A percentile compares a stretch with the other conserved stretches of the same genome.
Conservation (phyloP, 1,140 invertebrate genomes). For the Carcinoscorpius rotundicauda region DNA sequence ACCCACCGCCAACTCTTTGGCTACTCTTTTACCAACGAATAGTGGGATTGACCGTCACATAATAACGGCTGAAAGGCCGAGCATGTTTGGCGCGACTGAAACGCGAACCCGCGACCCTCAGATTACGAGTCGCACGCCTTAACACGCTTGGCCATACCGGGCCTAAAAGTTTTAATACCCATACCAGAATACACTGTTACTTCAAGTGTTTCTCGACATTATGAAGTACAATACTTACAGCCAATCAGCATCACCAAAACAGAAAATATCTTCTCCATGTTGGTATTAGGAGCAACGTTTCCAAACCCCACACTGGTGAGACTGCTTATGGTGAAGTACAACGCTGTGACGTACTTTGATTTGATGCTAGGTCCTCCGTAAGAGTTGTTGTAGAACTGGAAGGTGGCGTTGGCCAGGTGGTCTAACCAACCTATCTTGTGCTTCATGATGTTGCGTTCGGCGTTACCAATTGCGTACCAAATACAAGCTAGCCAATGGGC, state of each 20-base stretch:
- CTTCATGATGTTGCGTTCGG: constrained; percentile 59
- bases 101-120: too few relatives aligned
- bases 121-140: too few relatives aligned
- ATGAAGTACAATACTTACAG: constrained; percentile 55
- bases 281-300: constrained; percentile 93
- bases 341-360: constrained; percentile 54
- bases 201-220: background rate
- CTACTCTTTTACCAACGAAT: too few relatives aligned
- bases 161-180: too few relatives aligned
- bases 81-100: too few relatives aligned
- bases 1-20: too few relatives aligned
- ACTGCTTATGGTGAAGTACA: constrained; percentile 97
- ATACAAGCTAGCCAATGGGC: constrained; percentile 99
- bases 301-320: constrained; percentile 97
- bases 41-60: too few relatives aligned
- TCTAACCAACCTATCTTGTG: constrained; percentile 85
- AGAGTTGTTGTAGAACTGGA: constrained; percentile 67
- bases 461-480: constrained; percentile 96
- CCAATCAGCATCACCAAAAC: constrained; percentile 89
- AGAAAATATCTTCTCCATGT: constrained; percentile 88
- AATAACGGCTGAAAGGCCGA: too few relatives aligned
- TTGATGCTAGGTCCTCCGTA: constrained; percentile 61
- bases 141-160: too few relatives aligned
- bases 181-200: too few relatives aligned
- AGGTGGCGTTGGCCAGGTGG: constrained; percentile 73